Evolutionary conservation across 2,888 invertebrate genomes (phyloP).

Genomic region (Drosophila ustulata): DNA sequence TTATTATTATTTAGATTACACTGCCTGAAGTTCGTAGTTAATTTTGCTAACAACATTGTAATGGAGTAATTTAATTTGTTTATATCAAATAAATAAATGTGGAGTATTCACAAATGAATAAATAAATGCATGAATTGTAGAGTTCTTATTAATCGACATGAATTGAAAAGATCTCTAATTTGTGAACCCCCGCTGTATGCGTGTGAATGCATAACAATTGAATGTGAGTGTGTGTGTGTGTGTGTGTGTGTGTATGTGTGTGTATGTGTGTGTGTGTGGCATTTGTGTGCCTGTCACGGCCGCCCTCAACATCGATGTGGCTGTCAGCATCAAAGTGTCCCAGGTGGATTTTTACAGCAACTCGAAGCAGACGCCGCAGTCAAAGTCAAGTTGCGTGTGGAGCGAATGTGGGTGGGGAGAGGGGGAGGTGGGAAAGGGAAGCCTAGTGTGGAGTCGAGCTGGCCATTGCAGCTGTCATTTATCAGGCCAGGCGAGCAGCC

Average conservation of each 20-base stretch:
- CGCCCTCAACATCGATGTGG: slow-evolving; percentile 46
- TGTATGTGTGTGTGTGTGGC: not conserved
- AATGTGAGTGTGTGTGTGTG: slow-evolving; percentile 4
- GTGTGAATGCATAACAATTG: not conserved
- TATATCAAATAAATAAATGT: too few relatives aligned
- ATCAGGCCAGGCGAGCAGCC: slow-evolving; percentile 42
- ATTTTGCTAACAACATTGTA: too few relatives aligned
- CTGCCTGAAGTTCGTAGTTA: too few relatives aligned
- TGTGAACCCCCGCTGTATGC: not conserved
- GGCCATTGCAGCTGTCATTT: slow-evolving; percentile 66
- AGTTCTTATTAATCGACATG: not conserved
- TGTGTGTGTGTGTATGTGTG: not conserved
- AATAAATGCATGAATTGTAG: too few relatives aligned
- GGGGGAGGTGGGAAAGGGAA: not conserved
- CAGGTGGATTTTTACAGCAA: slow-evolving; percentile 46
- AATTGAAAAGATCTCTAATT: not conserved
- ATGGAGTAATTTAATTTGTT: too few relatives aligned
- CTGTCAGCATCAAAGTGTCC: slow-evolving; percentile 63
- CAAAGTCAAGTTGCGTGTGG: slow-evolving; percentile 32
- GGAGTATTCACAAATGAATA: too few relatives aligned
- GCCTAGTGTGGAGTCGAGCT: slow-evolving; percentile 18
- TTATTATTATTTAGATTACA: too few relatives aligned
- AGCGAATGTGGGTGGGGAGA: not conserved
- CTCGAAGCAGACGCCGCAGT: slow-evolving; percentile 41
- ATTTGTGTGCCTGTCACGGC: slow-evolving; percentile 36